Evolutionary conservation across 2,888 invertebrate species (phyloP), one percentile per base, ranked within the genome.

Genomic region (Eupithecia subumbrata): DNA sequence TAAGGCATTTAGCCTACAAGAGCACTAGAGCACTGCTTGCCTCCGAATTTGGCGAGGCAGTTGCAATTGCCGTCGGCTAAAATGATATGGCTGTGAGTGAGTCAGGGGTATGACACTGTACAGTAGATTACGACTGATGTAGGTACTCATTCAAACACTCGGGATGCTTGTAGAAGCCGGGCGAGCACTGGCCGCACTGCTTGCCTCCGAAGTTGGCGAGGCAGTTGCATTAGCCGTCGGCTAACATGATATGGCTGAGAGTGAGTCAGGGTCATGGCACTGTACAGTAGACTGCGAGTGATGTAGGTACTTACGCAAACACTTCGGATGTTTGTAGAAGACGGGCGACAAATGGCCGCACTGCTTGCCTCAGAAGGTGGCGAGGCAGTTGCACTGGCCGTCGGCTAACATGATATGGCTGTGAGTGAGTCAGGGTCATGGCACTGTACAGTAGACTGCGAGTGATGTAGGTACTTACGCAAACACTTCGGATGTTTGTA

Each of bases 291-390:
- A n/a, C n/a, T 22, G 56, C 64, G n/a, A 18, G 2, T 18, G 0
- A 30, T 34, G 14, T 40, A 40, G 40, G 11, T 34, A 60, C 97
- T 96, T 90, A 98, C 98, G 91, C 82, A 97, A 94, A 89, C 99
- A 99, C 37, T 98, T 97, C 0, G 99, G 99, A 89, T 97, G 99
- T 84, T 96, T 97, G 92, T 97, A 99, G 89, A 97, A 99, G 0
- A 99, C 99, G 7, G 98, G 98, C 76, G 98, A 98, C 90, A 99
- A 99, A 84, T 97, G 97, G 80, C 98, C 97, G 90, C 99, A 99
- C 76, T 97, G 97, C 83, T 97, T 96, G 48, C 98, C 43, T 43
- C 43, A 12, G 43, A 43, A 12, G 43, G 12, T 43, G 43, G 43
- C 14, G 43, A 43, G 43, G 11, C 43, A 43, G 43, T 43, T 43